phyloP scores from a whole-genome alignment of 2,888 invertebrate genomes.

The Nemoura dubitans region DNA sequence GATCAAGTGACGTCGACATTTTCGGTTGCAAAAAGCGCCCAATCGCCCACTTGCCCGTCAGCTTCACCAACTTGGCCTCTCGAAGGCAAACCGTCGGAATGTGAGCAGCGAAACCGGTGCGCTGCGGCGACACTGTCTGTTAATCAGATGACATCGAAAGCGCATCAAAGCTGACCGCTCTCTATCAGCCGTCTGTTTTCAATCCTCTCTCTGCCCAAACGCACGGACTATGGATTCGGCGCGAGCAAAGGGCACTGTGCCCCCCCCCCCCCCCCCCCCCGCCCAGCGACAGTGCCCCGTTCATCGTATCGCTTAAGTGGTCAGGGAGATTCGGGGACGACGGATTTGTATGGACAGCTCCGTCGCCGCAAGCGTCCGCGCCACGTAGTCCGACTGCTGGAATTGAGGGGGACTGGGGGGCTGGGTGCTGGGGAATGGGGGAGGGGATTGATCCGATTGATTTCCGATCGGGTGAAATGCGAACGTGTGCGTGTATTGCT shows the following conservation, averaged over 20 bases:
- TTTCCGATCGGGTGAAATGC: slow-evolving; percentile 47
- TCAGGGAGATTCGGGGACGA: not conserved
- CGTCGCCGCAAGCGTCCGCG: slow-evolving; percentile 37
- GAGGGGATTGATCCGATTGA: slow-evolving; percentile 47
- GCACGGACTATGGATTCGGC: not conserved
- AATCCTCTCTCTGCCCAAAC: not conserved
- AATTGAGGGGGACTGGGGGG: slow-evolving; percentile 23
- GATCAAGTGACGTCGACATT: not conserved
- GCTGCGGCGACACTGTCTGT: not conserved
- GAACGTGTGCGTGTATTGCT: slow-evolving; percentile 43
- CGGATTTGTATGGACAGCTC: slow-evolving; percentile 24
- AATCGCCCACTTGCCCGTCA: not conserved
- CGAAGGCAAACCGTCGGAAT: not conserved
- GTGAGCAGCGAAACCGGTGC: not conserved
- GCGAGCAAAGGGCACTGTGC: not conserved
- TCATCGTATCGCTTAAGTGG: slow-evolving; percentile 21
- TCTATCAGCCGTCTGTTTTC: not conserved
- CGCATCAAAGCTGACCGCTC: not conserved
- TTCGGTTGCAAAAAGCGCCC: not conserved
- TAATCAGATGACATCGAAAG: slow-evolving; percentile 3
- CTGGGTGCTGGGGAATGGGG: slow-evolving; percentile 26
- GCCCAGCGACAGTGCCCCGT: not conserved
- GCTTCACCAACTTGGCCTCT: not conserved
- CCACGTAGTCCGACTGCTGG: not conserved
- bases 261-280: not conserved